Evolutionary conservation across 2,888 invertebrate genomes (phyloP), one percentile per base, ranked within the genome.

Genomic region (Celastrina argiolus): DNA sequence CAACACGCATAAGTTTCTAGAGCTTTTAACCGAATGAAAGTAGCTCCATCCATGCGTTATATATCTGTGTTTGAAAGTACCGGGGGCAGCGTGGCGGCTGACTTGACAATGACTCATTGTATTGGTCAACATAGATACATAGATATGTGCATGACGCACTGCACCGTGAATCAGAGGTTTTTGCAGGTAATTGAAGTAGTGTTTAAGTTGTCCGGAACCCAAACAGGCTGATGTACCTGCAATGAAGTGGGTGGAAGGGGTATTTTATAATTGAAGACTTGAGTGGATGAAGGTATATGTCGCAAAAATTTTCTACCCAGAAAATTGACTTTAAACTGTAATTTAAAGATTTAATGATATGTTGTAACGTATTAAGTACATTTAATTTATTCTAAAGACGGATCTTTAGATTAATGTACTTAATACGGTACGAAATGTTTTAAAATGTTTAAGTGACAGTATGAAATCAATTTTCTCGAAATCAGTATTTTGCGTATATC

Each of bases 121-220:
- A 36, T 61, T 61, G 61, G 61, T 39, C 61, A 61, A 61, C 61
- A 59, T 66, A 59, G 42, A 65, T 42, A 58, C 31, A 58, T 58
- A 58, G 39, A 58, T 58, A 41, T 58, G 36, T 8, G 41, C 42
- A 58, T 65, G 65, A 66, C 65, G 65, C 58, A 66, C 41, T 58
- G 65, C 65, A 42, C 65, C n/a, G 42, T 66, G 65, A 66, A 59
- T 66, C 65, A 66, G 18, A 39, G 59, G 36, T 18, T 22, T 61
- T 26, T 51, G 51, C 51, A 51, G 51, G 51, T 51, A 26, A 45
- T 45, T 45, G 18, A 45, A 45, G 45, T 45, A 16, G 16, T 45
- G 18, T 16, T 45, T 16, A 16, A 18, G 45, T 18, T 45, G 10
- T 45, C 45, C 45, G 45, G 16, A 45, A 16, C 16, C 18, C 18